Percentiles rank a stretch among this genome's conserved stretches.
Evolutionary conservation across 2,797 vertebrate species (phyloP).

Genomic region (Zalophus californianus): DNA sequence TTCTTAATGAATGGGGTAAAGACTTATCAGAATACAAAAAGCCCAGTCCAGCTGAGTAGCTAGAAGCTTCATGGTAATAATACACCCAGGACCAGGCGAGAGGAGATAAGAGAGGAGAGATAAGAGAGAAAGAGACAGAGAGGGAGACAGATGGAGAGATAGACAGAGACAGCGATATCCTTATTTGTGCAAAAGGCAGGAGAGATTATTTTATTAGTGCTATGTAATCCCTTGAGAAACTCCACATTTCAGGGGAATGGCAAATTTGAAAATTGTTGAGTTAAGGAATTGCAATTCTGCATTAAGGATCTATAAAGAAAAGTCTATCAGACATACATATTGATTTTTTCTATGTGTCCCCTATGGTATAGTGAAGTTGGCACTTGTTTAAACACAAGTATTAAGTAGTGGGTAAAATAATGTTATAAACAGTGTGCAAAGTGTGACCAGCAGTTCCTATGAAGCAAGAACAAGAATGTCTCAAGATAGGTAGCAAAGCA

Average conservation of each 20-base stretch:
- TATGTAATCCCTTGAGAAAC: background rate
- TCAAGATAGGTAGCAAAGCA: background rate
- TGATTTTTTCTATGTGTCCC: background rate
- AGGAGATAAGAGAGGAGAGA: background rate
- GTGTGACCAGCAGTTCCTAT: background rate
- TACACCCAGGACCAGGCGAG: background rate
- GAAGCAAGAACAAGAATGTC: background rate
- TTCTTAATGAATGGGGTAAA: background rate
- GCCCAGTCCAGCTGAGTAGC: background rate
- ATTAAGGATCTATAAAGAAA: background rate
- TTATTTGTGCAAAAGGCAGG: background rate
- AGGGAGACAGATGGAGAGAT: background rate
- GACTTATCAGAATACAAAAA: background rate
- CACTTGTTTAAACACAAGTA: background rate
- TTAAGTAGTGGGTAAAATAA: background rate
- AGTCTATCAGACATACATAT: background rate
- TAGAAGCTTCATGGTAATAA: background rate
- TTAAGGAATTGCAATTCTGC: background rate
- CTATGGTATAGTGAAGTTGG: accelerated
- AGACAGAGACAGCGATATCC: background rate
- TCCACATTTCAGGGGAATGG: background rate
- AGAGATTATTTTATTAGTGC: background rate
- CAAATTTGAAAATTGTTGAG: background rate
- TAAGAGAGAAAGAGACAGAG: background rate
- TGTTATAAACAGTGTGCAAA: background rate